Conservation (phyloP, 2,888 invertebrate genomes). For the Fragum fragum region DNA sequence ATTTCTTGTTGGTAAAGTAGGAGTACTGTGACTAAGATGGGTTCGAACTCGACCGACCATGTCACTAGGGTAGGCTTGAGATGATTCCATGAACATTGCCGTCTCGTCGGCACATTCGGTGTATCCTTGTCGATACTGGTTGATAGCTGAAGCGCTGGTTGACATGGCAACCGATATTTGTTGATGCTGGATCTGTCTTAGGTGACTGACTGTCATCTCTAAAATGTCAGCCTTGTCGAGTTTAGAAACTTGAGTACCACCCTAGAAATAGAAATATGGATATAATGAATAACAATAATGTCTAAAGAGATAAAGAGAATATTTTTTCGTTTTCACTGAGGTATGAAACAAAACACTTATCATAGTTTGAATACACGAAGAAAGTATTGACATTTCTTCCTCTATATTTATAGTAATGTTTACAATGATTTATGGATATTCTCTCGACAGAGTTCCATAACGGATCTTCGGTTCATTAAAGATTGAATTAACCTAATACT, state of each 20-base stretch:
- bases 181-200: constrained; percentile 63
- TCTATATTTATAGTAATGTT: no score
- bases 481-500: no score
- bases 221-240: constrained; percentile 68
- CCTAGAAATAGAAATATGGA: constrained; percentile 42
- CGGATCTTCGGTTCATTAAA: no score
- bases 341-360: no score
- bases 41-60: constrained; percentile 53
- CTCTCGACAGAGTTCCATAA: no score
- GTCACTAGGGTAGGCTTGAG: constrained; percentile 52
- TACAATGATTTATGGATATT: no score
- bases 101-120: constrained; percentile 60
- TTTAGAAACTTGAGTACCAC: constrained; percentile 66
- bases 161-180: constrained; percentile 66
- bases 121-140: constrained; percentile 61
- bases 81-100: constrained; percentile 59
- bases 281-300: no score
- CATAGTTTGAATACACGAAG: no score
- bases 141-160: constrained; percentile 53
- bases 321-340: no score
- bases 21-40: constrained; percentile 45
- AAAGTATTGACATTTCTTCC: no score
- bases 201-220: constrained; percentile 66
- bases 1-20: constrained; percentile 7
- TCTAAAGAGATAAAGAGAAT: no score